Conservation (phyloP, 2,888 invertebrate species). For the Thymelicus lineola region DNA sequence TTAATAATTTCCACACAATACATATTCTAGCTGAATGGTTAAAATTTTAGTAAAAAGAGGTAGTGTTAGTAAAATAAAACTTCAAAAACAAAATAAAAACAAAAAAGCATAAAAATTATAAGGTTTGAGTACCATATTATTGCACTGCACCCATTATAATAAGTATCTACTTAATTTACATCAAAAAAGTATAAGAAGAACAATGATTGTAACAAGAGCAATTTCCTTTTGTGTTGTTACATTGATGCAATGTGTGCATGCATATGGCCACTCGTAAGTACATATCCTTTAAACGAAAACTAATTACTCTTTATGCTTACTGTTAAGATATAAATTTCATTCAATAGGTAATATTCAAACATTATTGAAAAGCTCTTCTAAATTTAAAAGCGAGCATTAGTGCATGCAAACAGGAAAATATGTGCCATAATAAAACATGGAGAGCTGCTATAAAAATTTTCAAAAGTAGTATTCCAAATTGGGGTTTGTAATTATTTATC, state of each 20-base stretch:
- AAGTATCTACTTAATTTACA: slow-evolving; percentile 48
- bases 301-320: slow-evolving; percentile 45
- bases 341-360: slow-evolving; percentile 65
- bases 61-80: slow-evolving; percentile 45
- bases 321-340: slow-evolving; percentile 59
- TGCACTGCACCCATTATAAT: slow-evolving; percentile 70
- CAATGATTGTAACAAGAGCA: slow-evolving; percentile 38
- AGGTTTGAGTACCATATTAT: slow-evolving; percentile 48
- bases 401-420: slow-evolving; percentile 74
- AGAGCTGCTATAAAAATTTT: slow-evolving; percentile 63
- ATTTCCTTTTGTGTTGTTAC: slow-evolving; percentile 15
- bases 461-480: slow-evolving; percentile 49
- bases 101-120: slow-evolving; percentile 37
- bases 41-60: slow-evolving; percentile 50
- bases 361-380: slow-evolving; percentile 68
- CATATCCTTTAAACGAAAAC: slow-evolving; percentile 49
- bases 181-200: slow-evolving; percentile 57
- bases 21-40: slow-evolving; percentile 64
- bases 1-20: slow-evolving; percentile 48
- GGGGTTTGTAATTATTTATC: slow-evolving; percentile 37
- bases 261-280: slow-evolving; percentile 60
- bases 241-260: slow-evolving; percentile 43
- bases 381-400: slow-evolving; percentile 74
- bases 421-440: slow-evolving; percentile 71
- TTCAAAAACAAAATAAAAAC: slow-evolving; percentile 42